phyloP scores from a whole-genome alignment of 2,888 invertebrate genomes.

The Colostygia pectinataria region DNA sequence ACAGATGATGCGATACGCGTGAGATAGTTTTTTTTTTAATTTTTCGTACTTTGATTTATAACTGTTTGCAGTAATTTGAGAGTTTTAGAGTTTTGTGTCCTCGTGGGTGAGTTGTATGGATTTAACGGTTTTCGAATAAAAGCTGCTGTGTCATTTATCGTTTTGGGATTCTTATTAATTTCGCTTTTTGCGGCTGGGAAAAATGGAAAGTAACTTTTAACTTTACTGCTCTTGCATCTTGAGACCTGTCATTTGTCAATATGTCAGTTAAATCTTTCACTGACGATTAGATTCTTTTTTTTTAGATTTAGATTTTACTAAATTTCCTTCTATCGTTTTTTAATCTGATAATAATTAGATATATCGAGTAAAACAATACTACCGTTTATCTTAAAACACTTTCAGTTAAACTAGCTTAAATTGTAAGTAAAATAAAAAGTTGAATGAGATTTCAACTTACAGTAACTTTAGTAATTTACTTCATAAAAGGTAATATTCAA shows the following conservation, averaged over 20 bases:
- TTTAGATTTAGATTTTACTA: too few species aligned
- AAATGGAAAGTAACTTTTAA: not conserved
- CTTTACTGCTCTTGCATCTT: too few species aligned
- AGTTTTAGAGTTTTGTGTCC: conserved; percentile 68
- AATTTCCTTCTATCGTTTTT: too few species aligned
- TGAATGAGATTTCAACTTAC: too few species aligned
- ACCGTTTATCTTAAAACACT: too few species aligned
- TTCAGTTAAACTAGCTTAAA: too few species aligned
- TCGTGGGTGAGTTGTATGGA: conserved; percentile 60
- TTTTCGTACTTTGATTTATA: conserved; percentile 73
- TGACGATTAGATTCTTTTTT: too few species aligned
- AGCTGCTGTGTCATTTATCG: conserved; percentile 43
- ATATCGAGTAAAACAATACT: too few species aligned
- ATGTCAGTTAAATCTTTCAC: too few species aligned
- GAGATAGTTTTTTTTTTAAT: conserved; percentile 71
- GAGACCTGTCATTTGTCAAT: too few species aligned
- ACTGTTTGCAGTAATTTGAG: conserved; percentile 82
- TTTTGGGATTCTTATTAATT: conserved; percentile 24
- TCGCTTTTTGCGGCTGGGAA: conserved; percentile 6
- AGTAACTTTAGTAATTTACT: not conserved
- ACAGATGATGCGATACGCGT: conserved; percentile 70
- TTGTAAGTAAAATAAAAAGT: too few species aligned
- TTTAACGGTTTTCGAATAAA: conserved; percentile 65
- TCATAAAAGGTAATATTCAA: not conserved
- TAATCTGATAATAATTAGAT: too few species aligned